Percentiles rank a stretch among this genome's conserved stretches.
Evolutionary conservation across 2,888 invertebrate genomes (phyloP).

Genomic region (Drosophila nr. perissopoda): DNA sequence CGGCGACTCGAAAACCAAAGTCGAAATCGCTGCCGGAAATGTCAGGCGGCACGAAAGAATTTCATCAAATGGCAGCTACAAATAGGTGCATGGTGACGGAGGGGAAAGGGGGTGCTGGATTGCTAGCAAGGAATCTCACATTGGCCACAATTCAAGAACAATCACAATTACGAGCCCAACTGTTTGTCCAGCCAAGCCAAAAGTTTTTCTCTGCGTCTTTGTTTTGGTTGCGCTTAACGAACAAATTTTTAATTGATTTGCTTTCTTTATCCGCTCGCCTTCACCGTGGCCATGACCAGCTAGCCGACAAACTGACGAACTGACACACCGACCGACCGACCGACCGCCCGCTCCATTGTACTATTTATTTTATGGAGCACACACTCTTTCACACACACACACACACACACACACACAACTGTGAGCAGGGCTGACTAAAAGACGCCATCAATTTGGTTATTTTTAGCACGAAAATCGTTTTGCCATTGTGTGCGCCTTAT

Average conservation of each 20-base stretch:
- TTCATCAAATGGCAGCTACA: constrained; percentile 52
- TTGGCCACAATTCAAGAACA: neutral
- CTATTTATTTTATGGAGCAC: constrained; percentile 39
- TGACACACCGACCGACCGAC: neutral
- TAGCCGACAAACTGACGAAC: constrained; percentile 37
- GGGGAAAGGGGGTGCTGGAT: neutral
- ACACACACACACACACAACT: neutral
- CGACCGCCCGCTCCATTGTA: constrained; percentile 5
- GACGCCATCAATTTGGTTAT: constrained; percentile 76
- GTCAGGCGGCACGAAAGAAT: constrained; percentile 67
- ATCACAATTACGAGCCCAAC: constrained; percentile 5
- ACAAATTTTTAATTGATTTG: constrained; percentile 74
- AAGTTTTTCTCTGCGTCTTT: constrained; percentile 8
- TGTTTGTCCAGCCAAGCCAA: constrained; percentile 32
- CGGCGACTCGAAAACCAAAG: constrained; percentile 13
- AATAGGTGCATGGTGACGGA: neutral
- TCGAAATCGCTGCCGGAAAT: constrained; percentile 58
- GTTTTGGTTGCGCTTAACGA: constrained; percentile 40
- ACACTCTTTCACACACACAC: constrained; percentile 37
- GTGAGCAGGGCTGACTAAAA: constrained; percentile 32
- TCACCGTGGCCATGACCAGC: constrained; percentile 81
- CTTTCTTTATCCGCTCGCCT: constrained; percentile 51
- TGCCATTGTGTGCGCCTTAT: constrained; percentile 56
- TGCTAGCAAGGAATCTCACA: neutral
- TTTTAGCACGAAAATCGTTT: constrained; percentile 79